Conservation (phyloP, 2,113 vertebrate species). For the Catagonus wagneri region DNA sequence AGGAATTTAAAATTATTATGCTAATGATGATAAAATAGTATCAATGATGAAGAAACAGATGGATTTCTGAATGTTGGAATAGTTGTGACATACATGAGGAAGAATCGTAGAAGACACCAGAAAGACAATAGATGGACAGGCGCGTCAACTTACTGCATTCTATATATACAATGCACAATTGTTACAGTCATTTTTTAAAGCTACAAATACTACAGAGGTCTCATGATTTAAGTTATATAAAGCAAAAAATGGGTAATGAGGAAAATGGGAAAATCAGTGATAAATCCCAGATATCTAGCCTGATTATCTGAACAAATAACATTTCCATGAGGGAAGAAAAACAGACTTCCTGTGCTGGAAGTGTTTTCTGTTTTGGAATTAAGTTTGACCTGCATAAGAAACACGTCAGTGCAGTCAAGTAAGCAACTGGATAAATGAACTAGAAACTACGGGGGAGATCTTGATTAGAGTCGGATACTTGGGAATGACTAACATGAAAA, state of each 20-base stretch:
- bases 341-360: not conserved
- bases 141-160: not conserved
- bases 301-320: not conserved
- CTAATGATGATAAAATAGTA: not conserved
- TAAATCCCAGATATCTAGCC: not conserved
- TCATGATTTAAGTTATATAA: not conserved
- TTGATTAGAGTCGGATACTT: not conserved
- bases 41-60: not conserved
- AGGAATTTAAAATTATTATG: not conserved
- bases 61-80: not conserved
- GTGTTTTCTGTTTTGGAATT: not conserved
- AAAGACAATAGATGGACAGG: not conserved
- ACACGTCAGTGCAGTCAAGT: not conserved
- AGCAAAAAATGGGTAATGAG: not conserved
- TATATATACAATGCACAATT: not conserved
- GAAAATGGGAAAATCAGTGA: not conserved
- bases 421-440: not conserved
- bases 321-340: not conserved
- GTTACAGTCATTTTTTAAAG: not conserved
- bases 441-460: not conserved
- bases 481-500: not conserved
- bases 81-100: not conserved
- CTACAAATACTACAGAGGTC: not conserved
- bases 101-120: not conserved
- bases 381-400: not conserved